Evolutionary conservation across 2,797 vertebrate species (phyloP).

Genomic region (Percopsis omiscomaycus): DNA sequence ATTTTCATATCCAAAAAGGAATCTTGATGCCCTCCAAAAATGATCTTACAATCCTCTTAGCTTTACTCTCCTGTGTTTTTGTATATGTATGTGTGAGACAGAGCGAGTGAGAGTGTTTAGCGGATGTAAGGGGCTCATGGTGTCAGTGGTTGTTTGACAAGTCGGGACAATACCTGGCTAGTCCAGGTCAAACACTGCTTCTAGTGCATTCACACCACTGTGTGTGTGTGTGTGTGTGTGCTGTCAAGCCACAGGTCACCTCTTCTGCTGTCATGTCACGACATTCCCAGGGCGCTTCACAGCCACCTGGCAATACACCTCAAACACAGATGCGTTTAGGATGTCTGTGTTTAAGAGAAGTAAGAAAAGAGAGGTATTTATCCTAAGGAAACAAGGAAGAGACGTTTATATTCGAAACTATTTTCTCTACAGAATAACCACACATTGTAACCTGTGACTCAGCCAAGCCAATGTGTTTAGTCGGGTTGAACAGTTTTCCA

Average conservation of each 20-base stretch:
- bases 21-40: too few species aligned
- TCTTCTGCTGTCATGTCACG: constrained; percentile 71
- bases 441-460: too few species aligned
- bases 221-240: constrained; percentile 35
- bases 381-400: too few species aligned
- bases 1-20: background rate
- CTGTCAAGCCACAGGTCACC: constrained; percentile 47
- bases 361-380: background rate
- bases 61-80: background rate
- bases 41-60: too few species aligned
- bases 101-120: constrained; percentile 6
- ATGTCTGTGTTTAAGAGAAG: background rate
- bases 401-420: too few species aligned
- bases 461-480: too few species aligned
- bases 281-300: constrained; percentile 71
- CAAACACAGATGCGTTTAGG: constrained; percentile 27
- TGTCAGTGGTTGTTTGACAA: constrained; percentile 63
- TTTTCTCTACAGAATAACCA: too few species aligned
- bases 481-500: too few species aligned
- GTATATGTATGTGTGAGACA: constrained; percentile 29
- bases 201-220: background rate
- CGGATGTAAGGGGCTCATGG: constrained; percentile 56
- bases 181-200: constrained; percentile 50
- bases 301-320: constrained; percentile 72
- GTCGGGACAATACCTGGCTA: constrained; percentile 62